A percentile compares a stretch with the other conserved stretches of the same genome.
Evolutionary conservation across 2,888 invertebrate genomes (phyloP).

Genomic region (Drepanosiphum platanoidis): DNA sequence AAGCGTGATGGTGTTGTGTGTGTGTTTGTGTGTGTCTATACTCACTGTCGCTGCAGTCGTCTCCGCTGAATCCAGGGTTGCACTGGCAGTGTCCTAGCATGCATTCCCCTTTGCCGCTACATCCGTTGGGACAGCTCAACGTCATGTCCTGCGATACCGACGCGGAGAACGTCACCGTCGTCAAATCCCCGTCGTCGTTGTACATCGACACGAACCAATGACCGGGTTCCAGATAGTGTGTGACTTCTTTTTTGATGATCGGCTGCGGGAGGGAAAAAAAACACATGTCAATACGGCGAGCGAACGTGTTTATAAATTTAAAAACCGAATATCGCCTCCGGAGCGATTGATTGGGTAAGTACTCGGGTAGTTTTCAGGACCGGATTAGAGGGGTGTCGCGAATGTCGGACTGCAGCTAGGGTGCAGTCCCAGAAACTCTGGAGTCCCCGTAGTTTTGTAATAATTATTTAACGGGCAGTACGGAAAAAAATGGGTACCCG

Average conservation of each 20-base stretch:
- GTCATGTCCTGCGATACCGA: slow-evolving; percentile 91
- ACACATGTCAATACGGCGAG: neutral
- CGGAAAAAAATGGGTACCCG: too few relatives aligned
- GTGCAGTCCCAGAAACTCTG: too few relatives aligned
- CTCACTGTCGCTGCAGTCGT: slow-evolving; percentile 96
- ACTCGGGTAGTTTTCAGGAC: too few relatives aligned
- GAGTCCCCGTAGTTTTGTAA: too few relatives aligned
- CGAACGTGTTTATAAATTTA: too few relatives aligned
- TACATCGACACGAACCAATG: slow-evolving; percentile 96
- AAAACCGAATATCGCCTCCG: too few relatives aligned
- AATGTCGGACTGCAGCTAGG: neutral
- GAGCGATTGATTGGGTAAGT: too few relatives aligned
- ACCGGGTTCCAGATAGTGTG: slow-evolving; percentile 94
- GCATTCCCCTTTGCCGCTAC: slow-evolving; percentile 97
- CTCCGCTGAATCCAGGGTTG: slow-evolving; percentile 94
- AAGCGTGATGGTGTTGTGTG: too few relatives aligned
- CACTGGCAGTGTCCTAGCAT: slow-evolving; percentile 94
- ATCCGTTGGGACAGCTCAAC: slow-evolving; percentile 94
- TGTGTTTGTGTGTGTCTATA: slow-evolving; percentile 64
- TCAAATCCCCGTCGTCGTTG: slow-evolving; percentile 93
- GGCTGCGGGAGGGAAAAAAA: slow-evolving; percentile 71
- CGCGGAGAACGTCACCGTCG: slow-evolving; percentile 86
- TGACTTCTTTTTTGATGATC: slow-evolving; percentile 89
- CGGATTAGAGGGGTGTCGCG: too few relatives aligned
- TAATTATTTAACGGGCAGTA: too few relatives aligned